phyloP scores from a whole-genome alignment of 2,888 invertebrate genomes.

The Lepidochitona cinerea region DNA sequence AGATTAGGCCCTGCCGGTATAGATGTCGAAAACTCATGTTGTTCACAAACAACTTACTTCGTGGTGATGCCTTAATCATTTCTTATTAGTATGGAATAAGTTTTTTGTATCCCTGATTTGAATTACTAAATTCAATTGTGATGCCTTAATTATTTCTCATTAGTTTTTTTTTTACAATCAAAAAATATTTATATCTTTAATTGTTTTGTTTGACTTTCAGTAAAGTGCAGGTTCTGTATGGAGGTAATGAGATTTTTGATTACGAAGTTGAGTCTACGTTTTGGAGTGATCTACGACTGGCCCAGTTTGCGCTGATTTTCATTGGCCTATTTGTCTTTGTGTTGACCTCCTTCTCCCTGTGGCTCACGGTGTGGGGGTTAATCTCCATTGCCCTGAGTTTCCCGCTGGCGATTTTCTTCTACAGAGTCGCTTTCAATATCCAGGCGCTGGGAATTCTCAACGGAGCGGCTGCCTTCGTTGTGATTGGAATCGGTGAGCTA shows the following conservation, averaged over 20 bases:
- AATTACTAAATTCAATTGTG: no score
- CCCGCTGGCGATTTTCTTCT: conserved; percentile 63
- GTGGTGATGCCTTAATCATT: no score
- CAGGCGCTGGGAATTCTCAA: conserved; percentile 61
- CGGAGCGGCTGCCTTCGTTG: conserved; percentile 66
- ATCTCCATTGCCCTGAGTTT: conserved; percentile 57
- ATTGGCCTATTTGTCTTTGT: conserved; percentile 60
- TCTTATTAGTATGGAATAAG: no score
- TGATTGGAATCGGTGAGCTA: conserved; percentile 66
- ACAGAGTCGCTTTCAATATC: conserved; percentile 55
- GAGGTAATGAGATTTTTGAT: conserved; percentile 65
- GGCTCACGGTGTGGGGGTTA: conserved; percentile 59
- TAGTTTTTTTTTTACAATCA: no score
- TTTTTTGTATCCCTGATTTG: no score
- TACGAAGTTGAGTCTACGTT: conserved; percentile 62
- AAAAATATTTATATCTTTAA: not conserved
- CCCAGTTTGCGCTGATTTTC: conserved; percentile 46
- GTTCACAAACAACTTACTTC: no score
- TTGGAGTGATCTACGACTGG: conserved; percentile 62
- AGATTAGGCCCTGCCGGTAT: no score
- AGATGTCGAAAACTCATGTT: no score
- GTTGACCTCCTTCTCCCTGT: conserved; percentile 61
- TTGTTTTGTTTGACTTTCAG: conserved; percentile 33
- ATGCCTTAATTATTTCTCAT: no score
- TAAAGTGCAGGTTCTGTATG: conserved; percentile 61